A percentile compares a stretch with the other conserved stretches of the same genome.
Conservation (phyloP, 53 echinoderm and acorn worm genomes). For the Henricia sp. region DNA sequence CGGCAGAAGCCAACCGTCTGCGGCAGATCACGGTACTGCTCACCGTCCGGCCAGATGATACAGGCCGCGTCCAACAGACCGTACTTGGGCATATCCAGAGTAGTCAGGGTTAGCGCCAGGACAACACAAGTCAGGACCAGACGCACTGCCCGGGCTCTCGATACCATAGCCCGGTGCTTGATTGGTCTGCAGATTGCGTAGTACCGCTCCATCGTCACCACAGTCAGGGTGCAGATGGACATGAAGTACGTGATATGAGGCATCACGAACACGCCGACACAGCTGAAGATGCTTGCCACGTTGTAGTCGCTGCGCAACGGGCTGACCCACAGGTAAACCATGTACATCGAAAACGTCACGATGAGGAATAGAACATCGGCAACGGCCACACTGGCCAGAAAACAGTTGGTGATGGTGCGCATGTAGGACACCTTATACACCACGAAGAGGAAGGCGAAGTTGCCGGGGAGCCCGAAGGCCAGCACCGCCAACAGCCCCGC, state of each 20-base stretch:
- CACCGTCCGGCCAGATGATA: constrained; percentile 46
- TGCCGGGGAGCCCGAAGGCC: constrained; percentile 66
- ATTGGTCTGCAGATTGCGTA: constrained; percentile 77
- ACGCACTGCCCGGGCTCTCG: constrained; percentile 46
- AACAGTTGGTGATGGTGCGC: constrained; percentile 80
- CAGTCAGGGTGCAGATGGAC: constrained; percentile 61
- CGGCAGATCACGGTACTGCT: constrained; percentile 30
- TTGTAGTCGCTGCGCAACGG: constrained; percentile 63
- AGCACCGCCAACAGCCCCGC: too few relatives aligned
- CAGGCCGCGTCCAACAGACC: constrained; percentile 49
- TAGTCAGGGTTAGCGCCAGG: constrained; percentile 56
- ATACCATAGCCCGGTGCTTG: constrained; percentile 58
- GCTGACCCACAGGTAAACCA: constrained; percentile 58
- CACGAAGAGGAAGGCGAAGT: constrained; percentile 68
- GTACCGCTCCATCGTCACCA: constrained; percentile 71
- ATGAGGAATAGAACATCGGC: constrained; percentile 64
- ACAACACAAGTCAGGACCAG: constrained; percentile 55
- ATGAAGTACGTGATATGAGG: constrained; percentile 59
- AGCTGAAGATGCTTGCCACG: constrained; percentile 47
- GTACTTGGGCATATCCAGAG: constrained; percentile 48
- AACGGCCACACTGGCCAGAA: constrained; percentile 73
- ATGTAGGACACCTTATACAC: constrained; percentile 63
- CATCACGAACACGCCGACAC: constrained; percentile 56
- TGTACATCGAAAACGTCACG: constrained; percentile 68
- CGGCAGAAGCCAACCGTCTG: constrained; percentile 43